Evolutionary conservation across 2,113 vertebrate genomes (phyloP).

Genomic region (Pseudolaguvia tuberculata): DNA sequence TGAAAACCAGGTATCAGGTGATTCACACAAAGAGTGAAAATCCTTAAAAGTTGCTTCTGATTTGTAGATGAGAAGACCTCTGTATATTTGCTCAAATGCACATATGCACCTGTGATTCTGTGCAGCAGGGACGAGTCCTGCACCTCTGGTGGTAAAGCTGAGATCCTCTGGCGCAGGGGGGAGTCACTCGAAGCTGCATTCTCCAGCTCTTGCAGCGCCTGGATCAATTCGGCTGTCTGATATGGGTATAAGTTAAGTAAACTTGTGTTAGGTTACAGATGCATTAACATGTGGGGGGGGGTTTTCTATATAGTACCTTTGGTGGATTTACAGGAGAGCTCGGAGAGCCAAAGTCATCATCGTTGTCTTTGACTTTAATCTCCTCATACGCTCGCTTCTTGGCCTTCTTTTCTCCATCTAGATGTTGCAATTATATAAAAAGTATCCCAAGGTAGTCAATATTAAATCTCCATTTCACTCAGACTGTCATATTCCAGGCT

Average conservation of each 20-base stretch:
- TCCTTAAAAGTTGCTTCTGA: background rate
- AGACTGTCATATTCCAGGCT: background rate
- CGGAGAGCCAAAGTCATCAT: slow-evolving; percentile 81
- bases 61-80: background rate
- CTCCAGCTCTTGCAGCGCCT: slow-evolving; percentile 94
- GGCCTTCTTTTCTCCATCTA: slow-evolving; percentile 77
- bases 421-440: background rate
- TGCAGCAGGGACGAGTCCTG: slow-evolving; percentile 91
- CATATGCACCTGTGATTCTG: slow-evolving; percentile 84
- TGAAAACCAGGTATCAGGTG: background rate
- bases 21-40: background rate
- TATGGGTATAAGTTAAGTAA: background rate
- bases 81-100: background rate
- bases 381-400: slow-evolving; percentile 90
- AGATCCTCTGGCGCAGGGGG: slow-evolving; percentile 91
- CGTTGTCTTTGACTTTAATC: slow-evolving; percentile 82
- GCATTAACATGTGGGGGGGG: background rate
- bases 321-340: slow-evolving; percentile 87
- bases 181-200: slow-evolving; percentile 93
- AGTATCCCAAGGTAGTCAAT: background rate
- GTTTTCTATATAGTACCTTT: slow-evolving; percentile 70
- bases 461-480: background rate
- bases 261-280: background rate
- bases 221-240: slow-evolving; percentile 92
- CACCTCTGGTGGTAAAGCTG: slow-evolving; percentile 89